These are phyloP conservation scores for Kryptolebias ocellatus DNA, from an alignment of 2,797 vertebrate species.

Conservation along the genomic window DNA sequence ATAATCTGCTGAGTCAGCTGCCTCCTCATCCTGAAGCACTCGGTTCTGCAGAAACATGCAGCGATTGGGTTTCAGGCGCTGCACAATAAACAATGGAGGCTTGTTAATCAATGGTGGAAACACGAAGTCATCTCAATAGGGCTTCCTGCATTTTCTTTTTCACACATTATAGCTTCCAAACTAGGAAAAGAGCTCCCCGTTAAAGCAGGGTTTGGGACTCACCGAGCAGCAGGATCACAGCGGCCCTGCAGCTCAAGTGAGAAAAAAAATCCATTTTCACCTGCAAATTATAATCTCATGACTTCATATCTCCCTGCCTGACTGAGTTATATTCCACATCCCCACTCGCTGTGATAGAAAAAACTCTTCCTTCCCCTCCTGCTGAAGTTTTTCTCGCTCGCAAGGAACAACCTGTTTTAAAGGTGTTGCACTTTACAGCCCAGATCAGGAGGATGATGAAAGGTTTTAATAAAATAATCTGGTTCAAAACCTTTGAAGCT, in stretches of 20 bases:
- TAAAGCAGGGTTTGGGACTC: neutral
- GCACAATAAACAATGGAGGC: slow-evolving; percentile 45
- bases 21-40: slow-evolving; percentile 43
- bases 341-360: neutral
- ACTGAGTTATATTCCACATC: slow-evolving; percentile 16
- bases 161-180: neutral
- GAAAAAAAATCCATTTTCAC: slow-evolving; percentile 17
- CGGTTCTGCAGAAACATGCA: slow-evolving; percentile 49
- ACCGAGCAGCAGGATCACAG: slow-evolving; percentile 22
- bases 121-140: slow-evolving; percentile 30
- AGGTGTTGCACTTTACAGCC: neutral
- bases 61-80: slow-evolving; percentile 63
- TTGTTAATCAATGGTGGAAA: slow-evolving; percentile 36
- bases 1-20: slow-evolving; percentile 55
- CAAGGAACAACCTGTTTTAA: slow-evolving; percentile 1
- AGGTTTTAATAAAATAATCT: neutral
- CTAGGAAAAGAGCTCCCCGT: neutral
- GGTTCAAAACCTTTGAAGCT: slow-evolving; percentile 5
- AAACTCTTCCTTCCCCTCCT: neutral
- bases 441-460: neutral
- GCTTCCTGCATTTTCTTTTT: neutral
- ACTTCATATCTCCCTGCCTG: slow-evolving; percentile 2
- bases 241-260: slow-evolving; percentile 9
- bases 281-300: slow-evolving; percentile 2
- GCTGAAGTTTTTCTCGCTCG: neutral